Percentiles rank a stretch among this genome's conserved stretches.
Conservation (phyloP, 2,888 invertebrate species). For the Mythimna albipuncta region DNA sequence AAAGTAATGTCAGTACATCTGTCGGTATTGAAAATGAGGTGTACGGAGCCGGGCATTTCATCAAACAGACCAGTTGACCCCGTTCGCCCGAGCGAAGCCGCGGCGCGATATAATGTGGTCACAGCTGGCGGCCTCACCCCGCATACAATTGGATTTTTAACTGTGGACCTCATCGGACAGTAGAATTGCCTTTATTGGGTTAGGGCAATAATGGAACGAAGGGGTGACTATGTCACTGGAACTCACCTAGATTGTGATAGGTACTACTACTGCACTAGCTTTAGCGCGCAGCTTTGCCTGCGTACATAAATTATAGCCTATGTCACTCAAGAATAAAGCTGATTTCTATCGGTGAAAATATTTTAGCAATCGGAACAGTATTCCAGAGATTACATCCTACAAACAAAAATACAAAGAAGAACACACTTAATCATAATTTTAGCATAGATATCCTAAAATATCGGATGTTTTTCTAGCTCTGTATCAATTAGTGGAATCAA, state of each 20-base stretch:
- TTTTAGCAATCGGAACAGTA: too few relatives aligned
- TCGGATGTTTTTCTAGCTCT: too few relatives aligned
- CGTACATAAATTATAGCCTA: too few relatives aligned
- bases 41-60: conserved; percentile 74
- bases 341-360: too few relatives aligned
- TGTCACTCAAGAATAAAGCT: too few relatives aligned
- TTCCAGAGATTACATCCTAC: too few relatives aligned
- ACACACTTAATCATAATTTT: too few relatives aligned
- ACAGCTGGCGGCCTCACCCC: conserved; percentile 76
- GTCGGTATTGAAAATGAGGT: conserved; percentile 76
- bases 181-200: conserved; percentile 71
- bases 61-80: conserved; percentile 79
- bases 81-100: conserved; percentile 73
- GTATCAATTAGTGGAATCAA: too few relatives aligned
- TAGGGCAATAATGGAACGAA: conserved; percentile 38
- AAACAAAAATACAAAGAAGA: too few relatives aligned
- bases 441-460: too few relatives aligned
- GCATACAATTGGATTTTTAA: conserved; percentile 84
- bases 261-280: too few relatives aligned
- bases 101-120: conserved; percentile 81
- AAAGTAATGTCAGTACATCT: conserved; percentile 67
- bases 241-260: not conserved
- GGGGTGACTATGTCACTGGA: conserved; percentile 41
- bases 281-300: too few relatives aligned
- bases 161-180: conserved; percentile 71